Evolutionary conservation across 2,888 invertebrate genomes (phyloP).

Genomic region (Epirrita christyi): DNA sequence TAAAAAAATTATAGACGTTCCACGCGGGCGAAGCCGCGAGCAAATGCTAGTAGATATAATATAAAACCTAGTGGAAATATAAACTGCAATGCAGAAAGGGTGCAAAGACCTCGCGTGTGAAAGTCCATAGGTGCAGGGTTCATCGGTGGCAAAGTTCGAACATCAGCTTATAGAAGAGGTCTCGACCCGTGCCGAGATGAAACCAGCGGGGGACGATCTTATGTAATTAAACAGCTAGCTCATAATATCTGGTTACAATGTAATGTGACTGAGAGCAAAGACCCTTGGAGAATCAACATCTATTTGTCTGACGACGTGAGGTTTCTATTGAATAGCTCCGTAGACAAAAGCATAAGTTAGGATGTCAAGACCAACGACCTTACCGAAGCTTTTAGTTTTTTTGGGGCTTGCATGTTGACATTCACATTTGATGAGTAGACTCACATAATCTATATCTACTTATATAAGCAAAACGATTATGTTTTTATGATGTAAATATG

Average conservation of each 20-base stretch:
- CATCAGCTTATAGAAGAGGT: conserved; percentile 25
- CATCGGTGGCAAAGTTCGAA: conserved; percentile 31
- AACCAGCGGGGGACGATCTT: conserved; percentile 25
- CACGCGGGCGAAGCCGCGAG: too few relatives aligned
- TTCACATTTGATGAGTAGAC: too few relatives aligned
- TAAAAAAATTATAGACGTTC: too few relatives aligned
- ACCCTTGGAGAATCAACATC: conserved; percentile 34
- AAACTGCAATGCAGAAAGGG: conserved; percentile 24
- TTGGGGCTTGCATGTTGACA: conserved; percentile 12
- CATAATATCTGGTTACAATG: conserved; percentile 26
- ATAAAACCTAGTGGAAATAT: neutral
- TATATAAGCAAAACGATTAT: too few relatives aligned
- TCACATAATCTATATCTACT: too few relatives aligned
- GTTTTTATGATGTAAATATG: too few relatives aligned
- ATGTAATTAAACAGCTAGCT: conserved; percentile 27
- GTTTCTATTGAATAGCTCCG: conserved; percentile 33
- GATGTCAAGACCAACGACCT: conserved; percentile 38
- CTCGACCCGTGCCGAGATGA: conserved; percentile 24
- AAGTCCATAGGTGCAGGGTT: conserved; percentile 28
- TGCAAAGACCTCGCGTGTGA: conserved; percentile 28
- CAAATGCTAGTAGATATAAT: too few relatives aligned
- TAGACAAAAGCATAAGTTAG: conserved; percentile 36
- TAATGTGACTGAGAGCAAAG: conserved; percentile 34
- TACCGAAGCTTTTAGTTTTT: conserved; percentile 32
- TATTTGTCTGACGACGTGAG: conserved; percentile 35